Conservation (phyloP, 2,797 vertebrate species). For the Centropyge bicolor region DNA sequence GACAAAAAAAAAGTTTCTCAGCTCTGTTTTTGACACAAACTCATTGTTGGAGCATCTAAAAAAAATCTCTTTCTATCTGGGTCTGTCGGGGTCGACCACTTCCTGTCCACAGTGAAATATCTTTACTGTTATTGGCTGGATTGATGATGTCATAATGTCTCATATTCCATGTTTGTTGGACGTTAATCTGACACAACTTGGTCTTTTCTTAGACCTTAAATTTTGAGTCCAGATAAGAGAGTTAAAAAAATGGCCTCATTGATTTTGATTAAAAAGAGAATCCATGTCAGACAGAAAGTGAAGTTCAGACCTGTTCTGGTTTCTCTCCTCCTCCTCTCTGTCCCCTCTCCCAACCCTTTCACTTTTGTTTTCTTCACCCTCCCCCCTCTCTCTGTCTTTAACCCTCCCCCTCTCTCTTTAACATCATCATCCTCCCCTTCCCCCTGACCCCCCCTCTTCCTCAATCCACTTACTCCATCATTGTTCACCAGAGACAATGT, state of each 20-base stretch:
- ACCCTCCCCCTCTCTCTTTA: constrained; percentile 17
- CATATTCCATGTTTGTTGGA: background rate
- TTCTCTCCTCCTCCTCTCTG: constrained; percentile 2
- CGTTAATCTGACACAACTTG: background rate
- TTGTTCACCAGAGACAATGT: constrained; percentile 50
- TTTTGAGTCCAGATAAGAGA: background rate
- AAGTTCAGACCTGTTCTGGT: background rate
- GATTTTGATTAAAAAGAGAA: background rate
- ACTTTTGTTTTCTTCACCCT: constrained; percentile 51
- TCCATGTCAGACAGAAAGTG: background rate
- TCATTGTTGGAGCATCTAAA: background rate
- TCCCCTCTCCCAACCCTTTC: constrained; percentile 31
- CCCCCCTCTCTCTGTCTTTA: constrained; percentile 22
- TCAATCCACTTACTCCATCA: constrained; percentile 50
- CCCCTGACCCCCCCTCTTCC: constrained; percentile 35
- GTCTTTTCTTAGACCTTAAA: background rate
- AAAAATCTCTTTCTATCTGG: no score
- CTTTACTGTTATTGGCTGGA: background rate
- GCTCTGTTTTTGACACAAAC: background rate
- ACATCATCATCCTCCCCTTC: constrained; percentile 52
- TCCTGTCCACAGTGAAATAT: no score
- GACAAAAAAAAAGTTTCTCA: background rate
- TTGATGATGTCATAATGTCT: no score
- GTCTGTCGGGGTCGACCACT: no score
- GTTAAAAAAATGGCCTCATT: background rate